Evolutionary conservation across 1,140 invertebrate genomes (phyloP), one percentile per base, ranked within the genome.

Genomic region (Drosophila subobscura): DNA sequence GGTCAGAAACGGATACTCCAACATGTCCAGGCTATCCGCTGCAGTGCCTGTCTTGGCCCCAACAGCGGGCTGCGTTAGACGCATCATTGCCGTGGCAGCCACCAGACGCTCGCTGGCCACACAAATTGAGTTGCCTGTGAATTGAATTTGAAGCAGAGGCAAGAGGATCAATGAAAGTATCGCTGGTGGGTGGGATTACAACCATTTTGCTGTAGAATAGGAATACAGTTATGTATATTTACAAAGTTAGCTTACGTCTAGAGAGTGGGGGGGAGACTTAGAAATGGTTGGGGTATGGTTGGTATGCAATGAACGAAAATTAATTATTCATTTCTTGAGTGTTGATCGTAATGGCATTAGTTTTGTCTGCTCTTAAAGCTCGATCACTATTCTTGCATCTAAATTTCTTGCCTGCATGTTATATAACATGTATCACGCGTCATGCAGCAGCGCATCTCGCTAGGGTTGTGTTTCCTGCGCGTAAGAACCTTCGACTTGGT

Each of bases 1-100:
- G 0, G 98, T 99, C 12, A 99, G 94, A 89, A 99, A 99, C 0
- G 98, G 98, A 92, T 98, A 99, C 91, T 99, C 98, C 77, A 97
- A 91, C 94, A 97, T 95, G 77, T 97, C 96, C 71, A 96, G 91
- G 51, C 94, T 94, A 56, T 95, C 95, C 72, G 94, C 94, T 50
- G 94, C 92, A 12, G 70, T 60, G 37, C 53, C 56, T 0, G 72
- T 23, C n/a, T 88, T 88, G 42, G 46, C 55, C 23, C 80, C 65
- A 14, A 84, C 80, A 4, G 75, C 16, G 10, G 89, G 72, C 44
- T 59, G 94, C 89, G 70, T 94, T 91, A 67, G 93, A 41, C 90
- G 90, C 90, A 91, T 91, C 83, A 91, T 79, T 0, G 90, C 89
- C 6, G 90, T 91, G 44, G 90, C 90, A 40, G 88, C 90, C 49